Conservation (phyloP, 2,888 invertebrate species). For the Drosophila histrio region DNA sequence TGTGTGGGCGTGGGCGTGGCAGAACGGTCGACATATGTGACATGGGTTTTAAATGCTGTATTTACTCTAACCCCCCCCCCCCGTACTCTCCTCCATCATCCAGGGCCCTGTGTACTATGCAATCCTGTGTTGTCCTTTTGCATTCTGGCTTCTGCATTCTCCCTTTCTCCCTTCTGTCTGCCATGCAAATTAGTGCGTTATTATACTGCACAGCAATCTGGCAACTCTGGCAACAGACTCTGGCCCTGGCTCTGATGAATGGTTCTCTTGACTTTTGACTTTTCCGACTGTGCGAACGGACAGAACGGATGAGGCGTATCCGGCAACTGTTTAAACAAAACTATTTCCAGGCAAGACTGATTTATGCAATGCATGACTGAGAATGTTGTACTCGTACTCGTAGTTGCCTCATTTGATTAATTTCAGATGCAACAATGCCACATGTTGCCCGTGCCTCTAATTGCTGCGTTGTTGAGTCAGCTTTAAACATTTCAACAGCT, state of each 20-base stretch:
- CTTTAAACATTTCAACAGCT: slow-evolving; percentile 1
- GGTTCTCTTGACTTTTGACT: slow-evolving; percentile 40
- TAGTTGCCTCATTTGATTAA: slow-evolving; percentile 41
- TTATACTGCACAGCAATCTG: slow-evolving; percentile 63
- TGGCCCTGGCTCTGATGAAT: slow-evolving; percentile 49
- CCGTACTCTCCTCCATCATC: neutral
- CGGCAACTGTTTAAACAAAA: slow-evolving; percentile 54
- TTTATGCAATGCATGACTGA: slow-evolving; percentile 59
- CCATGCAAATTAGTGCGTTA: slow-evolving; percentile 76
- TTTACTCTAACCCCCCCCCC: neutral
- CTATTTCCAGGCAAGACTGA: slow-evolving; percentile 62
- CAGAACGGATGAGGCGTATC: slow-evolving; percentile 10
- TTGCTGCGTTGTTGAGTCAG: slow-evolving; percentile 8
- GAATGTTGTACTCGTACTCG: slow-evolving; percentile 5
- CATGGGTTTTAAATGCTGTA: slow-evolving; percentile 61
- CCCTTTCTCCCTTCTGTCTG: slow-evolving; percentile 16
- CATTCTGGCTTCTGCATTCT: neutral
- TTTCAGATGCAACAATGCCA: slow-evolving; percentile 16
- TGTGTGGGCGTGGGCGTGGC: slow-evolving; percentile 1
- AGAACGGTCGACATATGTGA: slow-evolving; percentile 59
- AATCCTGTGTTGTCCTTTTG: slow-evolving; percentile 40
- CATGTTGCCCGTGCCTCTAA: slow-evolving; percentile 23
- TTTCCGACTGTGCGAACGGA: slow-evolving; percentile 22
- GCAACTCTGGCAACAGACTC: slow-evolving; percentile 33
- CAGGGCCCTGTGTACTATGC: neutral